Evolutionary conservation across 2,888 invertebrate genomes (phyloP).

Genomic region (Lycophotia porphyrea): DNA sequence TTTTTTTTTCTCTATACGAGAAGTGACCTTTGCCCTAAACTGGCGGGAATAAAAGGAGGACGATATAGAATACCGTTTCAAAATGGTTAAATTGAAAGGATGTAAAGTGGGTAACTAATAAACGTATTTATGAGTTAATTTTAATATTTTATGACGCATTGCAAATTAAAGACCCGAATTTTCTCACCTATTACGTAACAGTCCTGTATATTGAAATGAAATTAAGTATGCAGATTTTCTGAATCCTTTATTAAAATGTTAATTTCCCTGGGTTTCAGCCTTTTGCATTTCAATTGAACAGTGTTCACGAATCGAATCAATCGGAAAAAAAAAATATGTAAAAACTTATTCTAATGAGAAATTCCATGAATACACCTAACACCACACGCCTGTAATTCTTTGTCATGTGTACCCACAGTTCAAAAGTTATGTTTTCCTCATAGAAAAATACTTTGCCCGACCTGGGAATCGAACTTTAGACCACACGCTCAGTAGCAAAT

Average conservation of each 20-base stretch:
- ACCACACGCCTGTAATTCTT: not conserved
- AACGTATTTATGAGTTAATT: not conserved
- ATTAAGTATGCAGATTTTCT: slow-evolving; percentile 47
- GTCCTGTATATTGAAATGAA: slow-evolving; percentile 32
- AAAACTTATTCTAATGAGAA: slow-evolving; percentile 3
- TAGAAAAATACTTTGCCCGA: not conserved
- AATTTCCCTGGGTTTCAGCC: slow-evolving; percentile 33
- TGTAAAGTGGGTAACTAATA: not conserved
- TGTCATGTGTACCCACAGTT: not conserved
- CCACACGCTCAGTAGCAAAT: not conserved
- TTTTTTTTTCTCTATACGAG: not conserved
- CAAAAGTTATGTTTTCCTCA: not conserved
- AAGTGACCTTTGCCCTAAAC: not conserved
- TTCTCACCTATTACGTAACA: slow-evolving; percentile 17
- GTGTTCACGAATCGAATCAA: slow-evolving; percentile 21
- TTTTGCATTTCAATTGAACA: slow-evolving; percentile 41
- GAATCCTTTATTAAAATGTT: slow-evolving; percentile 48
- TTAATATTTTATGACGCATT: not conserved
- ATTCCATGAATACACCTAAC: not conserved
- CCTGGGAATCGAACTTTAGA: not conserved
- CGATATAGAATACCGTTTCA: not conserved
- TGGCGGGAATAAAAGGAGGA: not conserved
- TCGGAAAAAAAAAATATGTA: slow-evolving; percentile 35
- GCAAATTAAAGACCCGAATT: slow-evolving; percentile 2
- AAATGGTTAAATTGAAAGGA: not conserved